These are phyloP conservation scores for Trichopoda pennipes DNA, from an alignment of 2,888 invertebrate species.

Conservation along the genomic window DNA sequence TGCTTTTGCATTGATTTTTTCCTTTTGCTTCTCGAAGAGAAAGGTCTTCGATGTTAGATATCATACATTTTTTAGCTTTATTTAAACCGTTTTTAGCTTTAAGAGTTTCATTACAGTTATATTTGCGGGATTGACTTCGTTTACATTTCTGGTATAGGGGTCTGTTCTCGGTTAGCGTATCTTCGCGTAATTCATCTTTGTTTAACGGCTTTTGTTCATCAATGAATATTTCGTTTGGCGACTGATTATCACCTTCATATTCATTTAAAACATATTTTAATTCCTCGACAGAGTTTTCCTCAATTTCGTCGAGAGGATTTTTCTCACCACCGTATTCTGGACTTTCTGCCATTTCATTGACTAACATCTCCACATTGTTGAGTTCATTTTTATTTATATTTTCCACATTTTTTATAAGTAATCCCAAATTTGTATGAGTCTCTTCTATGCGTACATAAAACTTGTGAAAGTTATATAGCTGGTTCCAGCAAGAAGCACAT, in stretches of 20 bases:
- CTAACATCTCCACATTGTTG: constrained; percentile 8
- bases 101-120: background rate
- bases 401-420: constrained; percentile 18
- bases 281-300: background rate
- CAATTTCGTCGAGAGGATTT: constrained; percentile 40
- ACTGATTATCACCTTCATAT: constrained; percentile 42
- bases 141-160: constrained; percentile 4
- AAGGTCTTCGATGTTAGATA: background rate
- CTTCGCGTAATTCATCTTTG: background rate
- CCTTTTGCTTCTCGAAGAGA: background rate
- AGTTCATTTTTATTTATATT: background rate
- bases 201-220: constrained; percentile 8
- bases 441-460: constrained; percentile 53
- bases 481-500: constrained; percentile 74
- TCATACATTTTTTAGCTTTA: background rate
- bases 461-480: constrained; percentile 72
- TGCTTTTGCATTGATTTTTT: background rate
- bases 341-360: constrained; percentile 2
- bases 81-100: background rate
- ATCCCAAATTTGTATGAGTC: constrained; percentile 38
- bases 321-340: constrained; percentile 2
- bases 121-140: constrained; percentile 29
- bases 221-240: constrained; percentile 70
- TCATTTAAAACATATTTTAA: constrained; percentile 21
- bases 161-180: background rate